Evolutionary conservation across 2,113 vertebrate species (phyloP).

Genomic region (Atherinomorus stipes): DNA sequence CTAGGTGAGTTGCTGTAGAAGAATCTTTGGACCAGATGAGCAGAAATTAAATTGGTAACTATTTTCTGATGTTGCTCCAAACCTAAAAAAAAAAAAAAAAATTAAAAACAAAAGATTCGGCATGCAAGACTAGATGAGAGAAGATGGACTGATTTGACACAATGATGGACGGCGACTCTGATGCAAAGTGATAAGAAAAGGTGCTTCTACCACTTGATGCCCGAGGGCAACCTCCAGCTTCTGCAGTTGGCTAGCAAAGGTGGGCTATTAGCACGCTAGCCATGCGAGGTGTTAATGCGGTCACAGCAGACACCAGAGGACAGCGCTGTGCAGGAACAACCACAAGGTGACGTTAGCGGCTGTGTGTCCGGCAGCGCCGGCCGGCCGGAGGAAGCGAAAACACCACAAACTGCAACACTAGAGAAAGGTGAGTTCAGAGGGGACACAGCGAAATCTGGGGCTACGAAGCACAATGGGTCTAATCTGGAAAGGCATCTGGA

Average conservation of each 20-base stretch:
- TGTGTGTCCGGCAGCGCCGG: background rate
- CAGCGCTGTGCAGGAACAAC: slow-evolving; percentile 68
- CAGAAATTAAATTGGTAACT: background rate
- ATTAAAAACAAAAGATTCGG: too few relatives aligned
- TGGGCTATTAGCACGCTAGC: slow-evolving; percentile 41
- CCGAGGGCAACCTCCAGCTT: slow-evolving; percentile 32
- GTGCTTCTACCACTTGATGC: slow-evolving; percentile 57
- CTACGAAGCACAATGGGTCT: slow-evolving; percentile 15
- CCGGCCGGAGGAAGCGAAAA: slow-evolving; percentile 7
- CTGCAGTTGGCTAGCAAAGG: slow-evolving; percentile 38
- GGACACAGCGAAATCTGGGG: slow-evolving; percentile 6
- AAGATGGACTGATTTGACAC: background rate
- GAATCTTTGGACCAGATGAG: background rate
- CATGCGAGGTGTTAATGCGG: slow-evolving; percentile 70
- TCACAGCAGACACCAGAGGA: slow-evolving; percentile 40
- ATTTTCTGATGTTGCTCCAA: background rate
- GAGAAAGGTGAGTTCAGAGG: background rate
- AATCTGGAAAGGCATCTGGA: background rate
- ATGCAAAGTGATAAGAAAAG: slow-evolving; percentile 37
- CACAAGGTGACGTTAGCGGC: slow-evolving; percentile 58
- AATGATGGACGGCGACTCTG: background rate
- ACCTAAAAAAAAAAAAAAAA: background rate
- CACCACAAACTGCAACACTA: slow-evolving; percentile 3
- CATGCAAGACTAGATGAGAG: background rate
- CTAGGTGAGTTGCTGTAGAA: background rate